A percentile compares a stretch with the other conserved stretches of the same genome.
Conservation (phyloP, 2,888 invertebrate genomes). For the Drosophila meridionalis region DNA sequence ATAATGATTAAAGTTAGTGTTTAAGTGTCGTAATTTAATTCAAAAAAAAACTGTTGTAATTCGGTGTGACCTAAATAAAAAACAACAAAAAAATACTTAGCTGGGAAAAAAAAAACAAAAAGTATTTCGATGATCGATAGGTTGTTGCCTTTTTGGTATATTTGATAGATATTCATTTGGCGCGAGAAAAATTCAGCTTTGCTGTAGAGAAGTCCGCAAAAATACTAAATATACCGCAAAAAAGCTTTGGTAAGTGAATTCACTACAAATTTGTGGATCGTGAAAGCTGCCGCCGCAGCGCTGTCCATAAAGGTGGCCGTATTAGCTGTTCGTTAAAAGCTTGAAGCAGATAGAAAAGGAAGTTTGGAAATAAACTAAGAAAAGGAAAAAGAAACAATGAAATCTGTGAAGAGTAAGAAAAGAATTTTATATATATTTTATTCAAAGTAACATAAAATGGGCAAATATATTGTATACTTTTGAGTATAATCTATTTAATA, state of each 20-base stretch:
- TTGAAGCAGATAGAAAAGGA: background rate
- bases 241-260: background rate
- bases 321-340: background rate
- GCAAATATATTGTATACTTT: slow-evolving; percentile 20
- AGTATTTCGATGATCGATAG: background rate
- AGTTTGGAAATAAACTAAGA: background rate
- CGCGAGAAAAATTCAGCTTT: background rate
- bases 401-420: background rate
- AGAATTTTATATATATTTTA: background rate
- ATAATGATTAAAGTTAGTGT: background rate
- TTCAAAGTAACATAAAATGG: background rate
- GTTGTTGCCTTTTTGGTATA: background rate
- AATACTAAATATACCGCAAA: background rate
- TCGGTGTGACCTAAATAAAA: background rate
- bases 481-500: background rate
- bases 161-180: background rate
- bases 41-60: background rate
- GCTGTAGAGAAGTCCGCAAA: background rate
- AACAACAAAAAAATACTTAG: background rate
- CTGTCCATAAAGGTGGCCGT: background rate
- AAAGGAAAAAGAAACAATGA: background rate
- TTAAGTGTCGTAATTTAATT: background rate
- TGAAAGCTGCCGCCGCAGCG: background rate
- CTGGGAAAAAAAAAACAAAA: background rate
- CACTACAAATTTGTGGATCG: background rate